A percentile compares a stretch with the other conserved stretches of the same genome.
Conservation (phyloP, 2,797 vertebrate species). For the Coilia nasus region DNA sequence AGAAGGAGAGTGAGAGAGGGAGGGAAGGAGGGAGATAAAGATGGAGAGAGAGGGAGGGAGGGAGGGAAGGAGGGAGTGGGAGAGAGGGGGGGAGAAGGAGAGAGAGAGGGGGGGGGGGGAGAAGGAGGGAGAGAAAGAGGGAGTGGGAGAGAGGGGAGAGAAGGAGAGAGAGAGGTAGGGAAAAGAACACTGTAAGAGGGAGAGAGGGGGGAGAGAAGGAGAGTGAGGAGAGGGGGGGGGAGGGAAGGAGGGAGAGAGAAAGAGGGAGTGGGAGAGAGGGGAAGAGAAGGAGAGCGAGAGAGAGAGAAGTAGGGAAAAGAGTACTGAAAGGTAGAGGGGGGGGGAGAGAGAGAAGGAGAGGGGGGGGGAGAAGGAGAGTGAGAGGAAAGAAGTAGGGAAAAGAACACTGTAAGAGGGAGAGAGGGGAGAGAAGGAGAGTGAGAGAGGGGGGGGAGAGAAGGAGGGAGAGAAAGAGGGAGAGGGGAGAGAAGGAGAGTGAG, state of each 20-base stretch:
- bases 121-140: too few relatives aligned
- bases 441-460: neutral
- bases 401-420: too few relatives aligned
- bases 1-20: neutral
- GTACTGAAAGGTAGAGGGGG: too few relatives aligned
- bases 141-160: too few relatives aligned
- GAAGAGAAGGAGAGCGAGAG: neutral
- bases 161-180: too few relatives aligned
- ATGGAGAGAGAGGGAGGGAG: neutral
- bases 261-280: neutral
- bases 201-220: too few relatives aligned
- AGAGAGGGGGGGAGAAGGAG: constrained; percentile 13
- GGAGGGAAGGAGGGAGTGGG: neutral
- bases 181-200: too few relatives aligned
- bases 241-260: too few relatives aligned
- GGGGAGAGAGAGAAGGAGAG: neutral
- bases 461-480: too few relatives aligned
- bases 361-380: neutral
- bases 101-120: neutral
- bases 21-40: constrained; percentile 38
- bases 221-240: too few relatives aligned
- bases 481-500: too few relatives aligned
- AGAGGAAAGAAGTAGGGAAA: too few relatives aligned
- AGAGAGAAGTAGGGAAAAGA: neutral
- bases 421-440: neutral